Evolutionary conservation across 2,888 invertebrate genomes (phyloP).

Genomic region (Diachrysia chrysitis): DNA sequence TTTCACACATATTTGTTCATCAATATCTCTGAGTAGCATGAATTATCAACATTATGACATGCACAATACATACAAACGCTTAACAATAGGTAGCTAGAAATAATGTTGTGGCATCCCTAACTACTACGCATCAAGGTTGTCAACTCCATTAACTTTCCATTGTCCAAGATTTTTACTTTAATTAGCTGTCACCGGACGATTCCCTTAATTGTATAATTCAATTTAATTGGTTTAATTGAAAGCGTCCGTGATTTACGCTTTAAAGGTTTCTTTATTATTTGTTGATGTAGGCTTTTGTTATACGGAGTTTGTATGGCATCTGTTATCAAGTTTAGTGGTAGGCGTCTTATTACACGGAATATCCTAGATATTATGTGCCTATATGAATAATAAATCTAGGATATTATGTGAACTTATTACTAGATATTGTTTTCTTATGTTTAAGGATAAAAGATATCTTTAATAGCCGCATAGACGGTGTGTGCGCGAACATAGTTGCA

Average conservation of each 20-base stretch:
- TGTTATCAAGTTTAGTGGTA: constrained; percentile 5
- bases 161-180: constrained; percentile 50
- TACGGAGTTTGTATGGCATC: constrained; percentile 16
- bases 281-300: constrained; percentile 50
- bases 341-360: neutral
- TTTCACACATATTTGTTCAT: neutral
- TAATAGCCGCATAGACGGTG: too few relatives aligned
- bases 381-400: too few relatives aligned
- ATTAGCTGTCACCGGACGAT: constrained; percentile 31
- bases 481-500: too few relatives aligned
- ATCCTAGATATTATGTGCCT: neutral
- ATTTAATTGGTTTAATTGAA: constrained; percentile 61
- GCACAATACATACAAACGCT: constrained; percentile 2
- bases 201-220: constrained; percentile 56
- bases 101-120: constrained; percentile 38
- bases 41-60: neutral
- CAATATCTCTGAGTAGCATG: neutral
- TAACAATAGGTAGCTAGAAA: neutral
- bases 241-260: constrained; percentile 47
- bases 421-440: too few relatives aligned
- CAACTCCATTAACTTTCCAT: constrained; percentile 47
- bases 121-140: constrained; percentile 28
- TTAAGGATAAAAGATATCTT: too few relatives aligned
- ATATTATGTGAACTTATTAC: too few relatives aligned
- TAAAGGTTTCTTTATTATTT: constrained; percentile 52